Evolutionary conservation across 2,797 vertebrate genomes (phyloP).

Genomic region (Cyclopterus lumpus): DNA sequence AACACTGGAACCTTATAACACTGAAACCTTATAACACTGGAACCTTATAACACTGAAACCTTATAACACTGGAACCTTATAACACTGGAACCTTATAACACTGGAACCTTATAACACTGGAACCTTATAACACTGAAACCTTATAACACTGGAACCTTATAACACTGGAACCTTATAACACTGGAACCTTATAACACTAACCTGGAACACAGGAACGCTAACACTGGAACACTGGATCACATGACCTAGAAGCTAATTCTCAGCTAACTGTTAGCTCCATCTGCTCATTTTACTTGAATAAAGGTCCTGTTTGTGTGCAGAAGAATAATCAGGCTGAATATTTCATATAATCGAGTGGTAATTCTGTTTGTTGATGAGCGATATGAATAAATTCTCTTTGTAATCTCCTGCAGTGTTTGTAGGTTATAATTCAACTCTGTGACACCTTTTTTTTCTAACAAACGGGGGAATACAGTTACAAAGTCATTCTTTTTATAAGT

Average conservation of each 20-base stretch:
- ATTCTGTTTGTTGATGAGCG: not conserved
- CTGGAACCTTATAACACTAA: no score
- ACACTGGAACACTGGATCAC: not conserved
- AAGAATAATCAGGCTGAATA: not conserved
- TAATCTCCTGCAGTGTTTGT: not conserved
- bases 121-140: no score
- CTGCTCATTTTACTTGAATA: not conserved
- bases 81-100: no score
- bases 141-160: no score
- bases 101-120: no score
- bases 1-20: no score
- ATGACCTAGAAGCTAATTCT: not conserved
- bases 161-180: no score
- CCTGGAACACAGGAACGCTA: no score
- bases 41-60: no score
- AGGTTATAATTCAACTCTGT: not conserved
- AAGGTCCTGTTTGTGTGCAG: not conserved
- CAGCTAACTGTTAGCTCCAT: not conserved
- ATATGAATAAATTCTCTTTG: not conserved
- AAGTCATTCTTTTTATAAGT: conserved; percentile 47
- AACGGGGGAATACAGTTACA: conserved; percentile 26
- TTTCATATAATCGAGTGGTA: not conserved
- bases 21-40: no score
- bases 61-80: no score
- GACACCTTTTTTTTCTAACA: conserved; percentile 33